Conservation (phyloP, 2,888 invertebrate genomes). For the Drosophila lacicola region DNA sequence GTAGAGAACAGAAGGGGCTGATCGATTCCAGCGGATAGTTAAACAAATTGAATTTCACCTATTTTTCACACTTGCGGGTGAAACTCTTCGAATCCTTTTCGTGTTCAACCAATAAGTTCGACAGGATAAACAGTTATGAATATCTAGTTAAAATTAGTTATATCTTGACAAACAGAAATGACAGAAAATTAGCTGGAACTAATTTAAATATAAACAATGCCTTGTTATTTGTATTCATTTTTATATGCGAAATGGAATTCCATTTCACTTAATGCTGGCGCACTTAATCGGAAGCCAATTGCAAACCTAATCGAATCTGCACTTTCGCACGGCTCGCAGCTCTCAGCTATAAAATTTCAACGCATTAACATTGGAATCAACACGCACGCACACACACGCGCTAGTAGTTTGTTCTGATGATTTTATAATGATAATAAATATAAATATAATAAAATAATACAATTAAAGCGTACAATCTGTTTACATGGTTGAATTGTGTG, state of each 20-base stretch:
- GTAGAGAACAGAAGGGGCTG: no score
- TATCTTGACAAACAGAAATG: no score
- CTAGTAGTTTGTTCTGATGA: slow-evolving; percentile 5
- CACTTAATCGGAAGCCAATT: slow-evolving; percentile 22
- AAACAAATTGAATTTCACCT: no score
- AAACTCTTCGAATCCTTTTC: no score
- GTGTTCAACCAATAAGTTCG: no score
- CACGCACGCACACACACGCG: not conserved
- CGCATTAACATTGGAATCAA: slow-evolving; percentile 14
- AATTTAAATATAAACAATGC: not conserved
- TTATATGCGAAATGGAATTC: not conserved
- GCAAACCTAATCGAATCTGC: slow-evolving; percentile 5
- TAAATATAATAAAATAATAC: slow-evolving; percentile 25
- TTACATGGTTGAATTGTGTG: slow-evolving; percentile 22
- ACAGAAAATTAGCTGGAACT: not conserved
- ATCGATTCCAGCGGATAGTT: no score
- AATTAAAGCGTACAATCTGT: slow-evolving; percentile 41
- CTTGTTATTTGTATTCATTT: not conserved
- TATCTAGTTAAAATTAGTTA: no score
- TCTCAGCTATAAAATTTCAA: slow-evolving; percentile 30
- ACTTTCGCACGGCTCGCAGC: not conserved
- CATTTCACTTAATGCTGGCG: slow-evolving; percentile 22
- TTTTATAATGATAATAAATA: slow-evolving; percentile 12
- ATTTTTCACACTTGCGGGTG: no score
- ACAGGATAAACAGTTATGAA: no score